Evolutionary conservation across 2,888 invertebrate species (phyloP).

Genomic region (Temnothorax unifasciatus): DNA sequence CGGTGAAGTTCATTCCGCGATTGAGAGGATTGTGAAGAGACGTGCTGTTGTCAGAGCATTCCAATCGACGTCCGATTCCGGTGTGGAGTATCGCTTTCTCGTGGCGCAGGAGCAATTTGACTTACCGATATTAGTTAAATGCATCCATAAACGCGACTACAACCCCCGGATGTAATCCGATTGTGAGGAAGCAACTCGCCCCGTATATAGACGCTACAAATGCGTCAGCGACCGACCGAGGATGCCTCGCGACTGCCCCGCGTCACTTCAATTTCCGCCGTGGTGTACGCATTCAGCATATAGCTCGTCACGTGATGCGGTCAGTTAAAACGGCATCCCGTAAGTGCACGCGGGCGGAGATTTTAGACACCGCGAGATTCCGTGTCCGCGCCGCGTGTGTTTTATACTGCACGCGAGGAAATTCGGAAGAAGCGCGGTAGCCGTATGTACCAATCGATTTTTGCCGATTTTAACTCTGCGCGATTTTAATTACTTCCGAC

Average conservation of each 20-base stretch:
- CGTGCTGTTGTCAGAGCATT: not conserved
- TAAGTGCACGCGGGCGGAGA: constrained; percentile 38
- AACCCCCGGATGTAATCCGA: constrained; percentile 56
- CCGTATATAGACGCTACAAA: constrained; percentile 61
- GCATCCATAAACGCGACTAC: constrained; percentile 65
- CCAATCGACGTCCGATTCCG: not conserved
- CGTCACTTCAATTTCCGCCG: constrained; percentile 74
- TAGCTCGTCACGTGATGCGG: constrained; percentile 62
- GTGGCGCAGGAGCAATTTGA: constrained; percentile 12
- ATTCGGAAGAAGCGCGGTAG: not conserved
- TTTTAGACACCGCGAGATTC: constrained; percentile 27
- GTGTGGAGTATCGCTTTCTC: not conserved
- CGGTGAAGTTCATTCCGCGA: not conserved
- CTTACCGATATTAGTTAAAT: constrained; percentile 69
- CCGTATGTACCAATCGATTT: not conserved
- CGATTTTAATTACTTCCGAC: not conserved
- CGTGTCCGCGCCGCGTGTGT: not conserved
- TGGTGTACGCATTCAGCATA: constrained; percentile 63
- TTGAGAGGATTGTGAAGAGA: not conserved
- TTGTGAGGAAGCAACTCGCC: constrained; percentile 59
- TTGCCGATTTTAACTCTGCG: not conserved
- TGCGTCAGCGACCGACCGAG: constrained; percentile 68
- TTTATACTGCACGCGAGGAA: not conserved
- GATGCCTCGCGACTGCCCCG: constrained; percentile 73
- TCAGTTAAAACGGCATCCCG: constrained; percentile 54